Conservation (phyloP, 2,888 invertebrate species). For the Watsonalla cultraria region DNA sequence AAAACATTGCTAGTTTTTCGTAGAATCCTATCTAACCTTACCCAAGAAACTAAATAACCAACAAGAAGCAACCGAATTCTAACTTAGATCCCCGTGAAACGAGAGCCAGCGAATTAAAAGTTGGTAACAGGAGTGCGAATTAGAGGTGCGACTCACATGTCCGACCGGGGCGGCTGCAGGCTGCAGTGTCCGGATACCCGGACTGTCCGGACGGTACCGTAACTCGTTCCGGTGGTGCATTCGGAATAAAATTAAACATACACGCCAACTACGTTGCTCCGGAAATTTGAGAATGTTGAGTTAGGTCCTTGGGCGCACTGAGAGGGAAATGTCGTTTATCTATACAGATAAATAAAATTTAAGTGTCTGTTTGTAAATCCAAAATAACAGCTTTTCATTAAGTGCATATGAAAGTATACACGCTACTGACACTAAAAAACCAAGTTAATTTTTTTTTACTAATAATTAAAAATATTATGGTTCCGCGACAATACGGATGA, state of each 20-base stretch:
- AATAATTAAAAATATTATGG: too few species aligned
- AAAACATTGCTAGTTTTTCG: too few species aligned
- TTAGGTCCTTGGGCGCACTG: background rate
- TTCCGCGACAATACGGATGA: too few species aligned
- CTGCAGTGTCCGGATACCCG: background rate
- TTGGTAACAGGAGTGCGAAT: constrained; percentile 33
- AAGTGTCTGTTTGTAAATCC: too few species aligned
- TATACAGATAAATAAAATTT: too few species aligned
- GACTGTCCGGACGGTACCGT: background rate
- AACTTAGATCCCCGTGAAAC: background rate
- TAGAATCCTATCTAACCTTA: too few species aligned
- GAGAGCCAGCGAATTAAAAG: constrained; percentile 31
- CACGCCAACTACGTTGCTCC: constrained; percentile 19
- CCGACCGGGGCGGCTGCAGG: constrained; percentile 7
- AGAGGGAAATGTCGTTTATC: background rate
- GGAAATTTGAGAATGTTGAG: constrained; percentile 28
- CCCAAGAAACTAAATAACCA: too few species aligned
- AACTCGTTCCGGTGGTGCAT: constrained; percentile 10
- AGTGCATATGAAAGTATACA: too few species aligned
- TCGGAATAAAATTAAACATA: constrained; percentile 31
- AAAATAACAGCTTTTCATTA: too few species aligned
- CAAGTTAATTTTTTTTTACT: too few species aligned
- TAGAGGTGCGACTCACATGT: constrained; percentile 9
- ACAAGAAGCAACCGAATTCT: background rate
- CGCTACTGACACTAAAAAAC: too few species aligned